Evolutionary conservation across 2,113 vertebrate species (phyloP).

Genomic region (Catharus fuscescens): DNA sequence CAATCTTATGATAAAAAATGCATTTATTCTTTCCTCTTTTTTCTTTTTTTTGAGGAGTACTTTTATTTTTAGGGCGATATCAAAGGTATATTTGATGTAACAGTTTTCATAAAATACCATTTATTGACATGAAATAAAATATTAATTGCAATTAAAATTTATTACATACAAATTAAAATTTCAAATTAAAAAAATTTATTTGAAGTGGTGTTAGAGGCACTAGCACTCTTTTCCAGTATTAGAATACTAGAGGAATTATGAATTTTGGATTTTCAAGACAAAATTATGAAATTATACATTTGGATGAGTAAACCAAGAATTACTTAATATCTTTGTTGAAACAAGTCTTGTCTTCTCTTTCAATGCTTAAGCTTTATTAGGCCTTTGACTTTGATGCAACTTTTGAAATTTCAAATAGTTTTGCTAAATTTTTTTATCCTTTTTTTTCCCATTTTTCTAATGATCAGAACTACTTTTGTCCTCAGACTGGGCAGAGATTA

Average conservation of each 20-base stretch:
- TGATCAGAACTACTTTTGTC: neutral
- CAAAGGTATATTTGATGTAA: neutral
- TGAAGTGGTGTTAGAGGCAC: neutral
- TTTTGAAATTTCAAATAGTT: neutral
- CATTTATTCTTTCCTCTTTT: neutral
- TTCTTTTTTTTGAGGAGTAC: neutral
- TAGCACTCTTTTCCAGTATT: neutral
- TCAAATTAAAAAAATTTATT: neutral
- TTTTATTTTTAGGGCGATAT: neutral
- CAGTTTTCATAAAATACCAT: neutral
- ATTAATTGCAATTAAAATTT: neutral
- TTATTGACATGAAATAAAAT: neutral
- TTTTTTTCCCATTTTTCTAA: neutral
- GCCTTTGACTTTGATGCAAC: neutral
- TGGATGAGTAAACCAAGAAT: neutral
- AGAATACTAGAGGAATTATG: neutral
- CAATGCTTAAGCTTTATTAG: neutral
- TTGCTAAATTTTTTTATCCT: neutral
- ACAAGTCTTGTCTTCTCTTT: neutral
- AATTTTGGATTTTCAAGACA: neutral
- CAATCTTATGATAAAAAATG: neutral
- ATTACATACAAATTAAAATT: neutral
- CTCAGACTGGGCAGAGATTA: neutral
- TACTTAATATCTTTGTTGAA: neutral
- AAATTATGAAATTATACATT: neutral